Evolutionary conservation across 2,888 invertebrate species (phyloP).

Genomic region (Pheosia gnoma): DNA sequence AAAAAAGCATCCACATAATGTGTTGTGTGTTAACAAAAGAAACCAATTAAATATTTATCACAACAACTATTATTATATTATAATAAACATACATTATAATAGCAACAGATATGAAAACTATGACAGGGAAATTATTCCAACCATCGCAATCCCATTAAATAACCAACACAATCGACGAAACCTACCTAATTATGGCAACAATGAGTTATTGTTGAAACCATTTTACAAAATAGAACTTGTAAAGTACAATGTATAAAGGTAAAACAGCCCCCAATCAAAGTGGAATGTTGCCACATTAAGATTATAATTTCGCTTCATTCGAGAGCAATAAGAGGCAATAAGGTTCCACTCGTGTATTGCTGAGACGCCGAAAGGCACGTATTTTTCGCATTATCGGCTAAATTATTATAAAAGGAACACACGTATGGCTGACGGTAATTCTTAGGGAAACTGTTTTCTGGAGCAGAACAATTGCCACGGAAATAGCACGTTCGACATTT

Average conservation of each 20-base stretch:
- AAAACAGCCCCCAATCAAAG: conserved; percentile 50
- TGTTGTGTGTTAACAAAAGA: not conserved
- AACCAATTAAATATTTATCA: not conserved
- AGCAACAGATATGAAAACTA: conserved; percentile 16
- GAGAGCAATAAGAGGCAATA: conserved; percentile 72
- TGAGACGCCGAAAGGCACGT: conserved; percentile 72
- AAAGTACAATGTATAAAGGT: conserved; percentile 29
- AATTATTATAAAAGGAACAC: conserved; percentile 80
- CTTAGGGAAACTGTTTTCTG: conserved; percentile 52
- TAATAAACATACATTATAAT: conserved; percentile 11
- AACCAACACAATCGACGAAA: conserved; percentile 34
- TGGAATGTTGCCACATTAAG: conserved; percentile 54
- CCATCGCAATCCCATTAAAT: conserved; percentile 21
- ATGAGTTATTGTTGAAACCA: conserved; percentile 36
- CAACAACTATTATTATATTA: not conserved
- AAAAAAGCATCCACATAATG: not conserved
- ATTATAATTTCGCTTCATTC: conserved; percentile 74
- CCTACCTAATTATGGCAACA: conserved; percentile 38
- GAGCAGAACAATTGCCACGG: conserved; percentile 53
- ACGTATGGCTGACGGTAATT: conserved; percentile 69
- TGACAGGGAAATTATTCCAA: conserved; percentile 20
- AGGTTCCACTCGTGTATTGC: conserved; percentile 71
- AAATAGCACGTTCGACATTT: conserved; percentile 59
- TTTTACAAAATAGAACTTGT: conserved; percentile 38
- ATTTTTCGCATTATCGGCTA: conserved; percentile 81